Base-by-base conservation (phyloP, 2,797 vertebrate species). In the Mustela erminea region DNA sequence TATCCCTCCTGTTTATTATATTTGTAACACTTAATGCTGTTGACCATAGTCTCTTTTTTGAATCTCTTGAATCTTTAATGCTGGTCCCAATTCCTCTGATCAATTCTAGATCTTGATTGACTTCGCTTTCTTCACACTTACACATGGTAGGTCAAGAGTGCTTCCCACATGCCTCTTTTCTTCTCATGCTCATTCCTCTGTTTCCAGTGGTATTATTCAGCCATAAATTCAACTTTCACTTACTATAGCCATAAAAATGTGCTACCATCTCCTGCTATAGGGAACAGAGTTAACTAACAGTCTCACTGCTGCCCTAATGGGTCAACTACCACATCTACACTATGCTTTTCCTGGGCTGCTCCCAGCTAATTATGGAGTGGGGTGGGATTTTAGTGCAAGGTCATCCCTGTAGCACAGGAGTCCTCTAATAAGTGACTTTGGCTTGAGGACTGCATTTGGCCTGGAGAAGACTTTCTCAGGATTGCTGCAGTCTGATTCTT, bases 361-460 rank as follows among this genome's bases (percentile, higher is more conserved):
- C 52, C 14, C 41, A n/a, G 41, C 9, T 27, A 35, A 2, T 21
- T 2, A 29, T 0, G 38, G 6, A 46, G 5, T 9, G 1, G 9
- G 15, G 13, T 46, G 32, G 20, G 66, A 25, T 89, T 72, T 74
- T 2, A n/a, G 11, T 41, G 10, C 3, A 58, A 35, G 13, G 12
- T 2, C 7, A 56, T 32, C 2, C 38, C 3, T 64, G 13, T 29
- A 62, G 41, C 27, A n/a, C 2, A 58, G 23, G 25, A 54, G 23
- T 66, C 7, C 29, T 29, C 32, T 20, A 9, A 49, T 20, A 21
- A 20, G 2, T 85, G 23, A 8, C n/a, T 70, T 77, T 60, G 46
- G 49, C 21, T 90, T 49, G 8, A 86, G 29, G 41, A 75, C 20
- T 13, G 56, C 52, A 15, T 85, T 70, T 4, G 11, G 9, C 9